Conservation (phyloP, 2,888 invertebrate species). For the Melinopterus prodromus region DNA sequence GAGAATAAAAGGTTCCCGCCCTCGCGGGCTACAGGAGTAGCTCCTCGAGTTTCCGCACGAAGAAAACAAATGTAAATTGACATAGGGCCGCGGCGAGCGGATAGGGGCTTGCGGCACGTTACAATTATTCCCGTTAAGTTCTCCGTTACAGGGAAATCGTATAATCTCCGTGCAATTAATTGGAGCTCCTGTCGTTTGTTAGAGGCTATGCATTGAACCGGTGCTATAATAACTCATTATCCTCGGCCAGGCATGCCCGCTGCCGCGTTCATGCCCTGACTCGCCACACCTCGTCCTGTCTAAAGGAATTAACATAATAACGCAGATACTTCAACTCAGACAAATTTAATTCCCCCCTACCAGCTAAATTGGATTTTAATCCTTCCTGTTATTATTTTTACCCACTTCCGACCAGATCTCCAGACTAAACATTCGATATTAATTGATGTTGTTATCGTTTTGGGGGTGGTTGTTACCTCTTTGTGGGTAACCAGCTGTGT, state of each 20-base stretch:
- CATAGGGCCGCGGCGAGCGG: background rate
- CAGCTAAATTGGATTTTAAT: background rate
- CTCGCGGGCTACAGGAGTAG: background rate
- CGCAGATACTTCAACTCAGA: background rate
- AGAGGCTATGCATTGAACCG: background rate
- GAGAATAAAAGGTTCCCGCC: background rate
- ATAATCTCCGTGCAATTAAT: background rate
- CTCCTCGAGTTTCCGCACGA: conserved; percentile 7
- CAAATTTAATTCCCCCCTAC: background rate
- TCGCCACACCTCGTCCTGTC: background rate
- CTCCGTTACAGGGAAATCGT: background rate
- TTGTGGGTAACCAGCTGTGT: no score
- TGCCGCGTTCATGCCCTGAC: background rate
- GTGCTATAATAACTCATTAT: background rate
- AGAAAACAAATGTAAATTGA: conserved; percentile 25
- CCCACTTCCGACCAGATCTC: no score
- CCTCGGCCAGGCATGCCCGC: background rate
- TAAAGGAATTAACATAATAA: background rate
- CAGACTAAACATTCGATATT: no score
- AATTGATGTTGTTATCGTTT: no score
- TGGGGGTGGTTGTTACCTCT: no score
- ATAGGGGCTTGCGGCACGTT: background rate
- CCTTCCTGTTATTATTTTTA: background rate
- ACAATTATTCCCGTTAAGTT: background rate
- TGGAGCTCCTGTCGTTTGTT: background rate